Base-by-base conservation (phyloP, 2,888 invertebrate genomes). In the Agrochola circellaris region DNA sequence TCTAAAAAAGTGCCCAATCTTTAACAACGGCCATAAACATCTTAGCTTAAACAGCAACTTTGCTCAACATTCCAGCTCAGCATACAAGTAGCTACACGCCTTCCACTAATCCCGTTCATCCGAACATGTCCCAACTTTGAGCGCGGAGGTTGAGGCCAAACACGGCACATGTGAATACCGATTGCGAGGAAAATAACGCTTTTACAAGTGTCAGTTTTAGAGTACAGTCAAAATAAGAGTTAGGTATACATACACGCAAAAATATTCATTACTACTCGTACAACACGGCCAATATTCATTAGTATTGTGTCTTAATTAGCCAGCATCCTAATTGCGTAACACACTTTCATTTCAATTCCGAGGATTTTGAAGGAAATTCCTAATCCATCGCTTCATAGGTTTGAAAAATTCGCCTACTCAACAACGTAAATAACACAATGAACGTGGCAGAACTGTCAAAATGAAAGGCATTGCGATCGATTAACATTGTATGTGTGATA, bases 51-150 rank as follows among this genome's bases (percentile, higher is more conserved):
- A n/a, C 64, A 26, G 26, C 17, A n/a, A 42, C 9, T n/a, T 17
- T 64, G 17, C 17, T 38, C 0, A 38, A 38, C 38, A n/a, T 7
- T 20, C 20, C 64, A 38, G 3, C 7, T 56, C n/a, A 34, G 60
- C 5, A 34, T 30, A 68, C 26, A 7, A 45, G 13, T 66, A 20
- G 5, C 17, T 64, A 30, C 58, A 34, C 23, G 11, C n/a, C 30
- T 23, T 15, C 20, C n/a, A 64, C 51, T 79, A 56, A 75, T 65
- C 23, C 66, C n/a, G 54, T 54, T 54, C 38, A 70, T n/a, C 30
- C 56, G 34, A 79, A 75, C 48, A 61, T 62, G 17, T n/a, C 11
- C 42, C 45, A 76, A 73, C 42, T 75, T 73, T 9, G 1, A 34
- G 51, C 23, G 7, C 42, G 30, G 64, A 71, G 72, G 51, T 66